Conservation (phyloP, 2,113 vertebrate species). For the Salvelinus namaycush region DNA sequence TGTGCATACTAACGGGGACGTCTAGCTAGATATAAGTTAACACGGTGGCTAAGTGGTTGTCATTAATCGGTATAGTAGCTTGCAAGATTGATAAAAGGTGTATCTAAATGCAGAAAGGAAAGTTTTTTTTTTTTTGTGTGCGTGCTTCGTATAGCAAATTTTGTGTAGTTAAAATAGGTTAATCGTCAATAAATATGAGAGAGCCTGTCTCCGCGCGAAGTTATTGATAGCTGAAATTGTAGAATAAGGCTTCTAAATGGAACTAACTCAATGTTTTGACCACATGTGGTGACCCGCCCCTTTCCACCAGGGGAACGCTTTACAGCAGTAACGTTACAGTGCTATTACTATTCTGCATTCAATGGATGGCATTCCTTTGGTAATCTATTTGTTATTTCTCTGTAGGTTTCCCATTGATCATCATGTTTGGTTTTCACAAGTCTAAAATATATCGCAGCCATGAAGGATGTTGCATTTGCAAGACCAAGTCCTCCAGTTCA, state of each 20-base stretch:
- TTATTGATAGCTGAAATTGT: no score
- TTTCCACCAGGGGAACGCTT: constrained; percentile 22
- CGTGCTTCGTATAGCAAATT: no score
- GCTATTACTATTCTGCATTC: not conserved
- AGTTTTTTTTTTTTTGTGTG: no score
- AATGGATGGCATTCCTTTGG: not conserved
- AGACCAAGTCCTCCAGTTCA: constrained; percentile 83
- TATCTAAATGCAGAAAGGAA: no score
- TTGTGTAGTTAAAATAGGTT: not conserved
- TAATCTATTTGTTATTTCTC: constrained; percentile 12
- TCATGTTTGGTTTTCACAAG: constrained; percentile 83
- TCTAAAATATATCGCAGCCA: constrained; percentile 83
- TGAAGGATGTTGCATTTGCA: constrained; percentile 82
- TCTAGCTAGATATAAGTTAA: no score
- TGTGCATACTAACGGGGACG: no score
- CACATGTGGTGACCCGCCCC: constrained; percentile 64
- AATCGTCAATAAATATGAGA: no score
- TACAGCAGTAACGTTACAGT: not conserved
- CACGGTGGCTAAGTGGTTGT: no score
- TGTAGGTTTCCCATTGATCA: constrained; percentile 42
- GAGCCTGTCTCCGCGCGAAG: no score
- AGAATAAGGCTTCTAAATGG: no score
- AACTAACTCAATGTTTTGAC: not conserved
- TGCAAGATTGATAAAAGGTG: no score
- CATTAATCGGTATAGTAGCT: no score